Evolutionary conservation across 1,140 invertebrate genomes (phyloP).

Genomic region (Aradophagus sp.): DNA sequence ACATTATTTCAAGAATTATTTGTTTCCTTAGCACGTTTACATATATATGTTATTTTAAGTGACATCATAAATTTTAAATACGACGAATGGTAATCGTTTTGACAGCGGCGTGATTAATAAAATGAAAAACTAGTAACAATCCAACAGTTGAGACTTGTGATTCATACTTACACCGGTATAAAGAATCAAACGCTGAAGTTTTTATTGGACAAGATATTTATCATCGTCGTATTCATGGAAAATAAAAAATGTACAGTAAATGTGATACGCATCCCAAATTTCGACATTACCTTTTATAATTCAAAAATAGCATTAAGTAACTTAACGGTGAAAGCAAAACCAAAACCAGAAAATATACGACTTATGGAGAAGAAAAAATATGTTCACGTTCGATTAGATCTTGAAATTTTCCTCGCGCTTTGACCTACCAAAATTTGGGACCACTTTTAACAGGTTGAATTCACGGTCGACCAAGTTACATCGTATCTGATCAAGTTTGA

Average conservation of each 20-base stretch:
- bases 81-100: no score
- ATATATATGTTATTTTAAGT: no score
- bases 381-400: slow-evolving; percentile 40
- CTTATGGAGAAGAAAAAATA: slow-evolving; percentile 17
- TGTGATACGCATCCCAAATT: slow-evolving; percentile 40
- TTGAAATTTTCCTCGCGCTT: slow-evolving; percentile 22
- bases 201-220: slow-evolving; percentile 45
- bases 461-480: background rate
- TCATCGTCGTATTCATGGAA: slow-evolving; percentile 18
- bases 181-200: slow-evolving; percentile 29
- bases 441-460: slow-evolving; percentile 31
- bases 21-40: no score
- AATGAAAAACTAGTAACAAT: no score
- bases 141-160: slow-evolving; percentile 6
- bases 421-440: slow-evolving; percentile 20
- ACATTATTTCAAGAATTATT: no score
- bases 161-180: slow-evolving; percentile 7
- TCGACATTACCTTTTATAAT: slow-evolving; percentile 22
- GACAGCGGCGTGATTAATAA: no score
- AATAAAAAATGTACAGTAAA: slow-evolving; percentile 31
- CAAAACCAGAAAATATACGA: slow-evolving; percentile 25
- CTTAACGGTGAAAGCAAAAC: slow-evolving; percentile 39
- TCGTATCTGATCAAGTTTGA: slow-evolving; percentile 40
- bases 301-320: slow-evolving; percentile 41
- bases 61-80: no score